Evolutionary conservation across 2,888 invertebrate genomes (phyloP).

Genomic region (Nomada goodeniana): DNA sequence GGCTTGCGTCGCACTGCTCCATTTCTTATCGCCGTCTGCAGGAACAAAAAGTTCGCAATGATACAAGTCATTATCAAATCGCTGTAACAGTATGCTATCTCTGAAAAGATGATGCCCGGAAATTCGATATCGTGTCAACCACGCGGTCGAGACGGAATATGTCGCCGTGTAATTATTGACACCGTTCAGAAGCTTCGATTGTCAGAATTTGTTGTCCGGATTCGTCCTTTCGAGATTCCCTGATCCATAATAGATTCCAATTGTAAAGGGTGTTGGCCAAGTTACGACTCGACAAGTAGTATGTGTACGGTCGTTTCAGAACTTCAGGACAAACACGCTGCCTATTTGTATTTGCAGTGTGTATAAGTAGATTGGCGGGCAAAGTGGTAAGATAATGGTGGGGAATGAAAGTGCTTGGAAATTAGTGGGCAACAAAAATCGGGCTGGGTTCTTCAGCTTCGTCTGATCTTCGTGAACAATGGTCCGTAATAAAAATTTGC

Average conservation of each 20-base stretch:
- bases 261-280: background rate
- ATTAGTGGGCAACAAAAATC: too few species aligned
- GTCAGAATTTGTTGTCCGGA: background rate
- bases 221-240: background rate
- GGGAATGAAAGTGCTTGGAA: too few species aligned
- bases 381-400: background rate
- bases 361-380: background rate
- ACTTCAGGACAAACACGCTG: background rate
- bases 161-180: conserved; percentile 11
- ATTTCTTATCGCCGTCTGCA: background rate
- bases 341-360: background rate
- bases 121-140: conserved; percentile 18
- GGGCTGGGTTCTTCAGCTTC: too few species aligned
- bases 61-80: background rate
- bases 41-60: background rate
- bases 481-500: too few species aligned
- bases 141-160: conserved; percentile 6
- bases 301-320: background rate
- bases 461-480: too few species aligned
- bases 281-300: conserved; percentile 18
- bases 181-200: background rate
- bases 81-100: background rate
- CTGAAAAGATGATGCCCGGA: conserved; percentile 22
- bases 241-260: conserved; percentile 23
- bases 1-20: background rate